Conservation (phyloP, 1,140 invertebrate genomes). For the Lucilia sericata region DNA sequence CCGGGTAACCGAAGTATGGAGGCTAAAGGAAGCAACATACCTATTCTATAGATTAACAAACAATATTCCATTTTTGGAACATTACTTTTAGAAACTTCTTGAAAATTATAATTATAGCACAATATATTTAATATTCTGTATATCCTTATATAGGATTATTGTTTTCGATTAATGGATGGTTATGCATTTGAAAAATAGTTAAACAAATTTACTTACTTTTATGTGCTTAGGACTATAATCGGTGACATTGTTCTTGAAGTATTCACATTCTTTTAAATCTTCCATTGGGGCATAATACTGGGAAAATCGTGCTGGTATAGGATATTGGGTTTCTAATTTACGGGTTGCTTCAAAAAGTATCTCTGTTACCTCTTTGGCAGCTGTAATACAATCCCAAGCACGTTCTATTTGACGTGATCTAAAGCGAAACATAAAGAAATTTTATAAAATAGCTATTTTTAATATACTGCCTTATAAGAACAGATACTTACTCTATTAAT, state of each 20-base stretch:
- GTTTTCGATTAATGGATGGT: no score
- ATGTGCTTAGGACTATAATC: slow-evolving; percentile 66
- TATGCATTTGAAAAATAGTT: no score
- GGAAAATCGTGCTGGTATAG: slow-evolving; percentile 56
- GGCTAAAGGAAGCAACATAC: no score
- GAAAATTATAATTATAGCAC: no score
- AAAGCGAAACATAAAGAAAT: not conserved
- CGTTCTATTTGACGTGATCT: slow-evolving; percentile 66
- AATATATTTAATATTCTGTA: no score
- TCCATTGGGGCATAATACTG: slow-evolving; percentile 64
- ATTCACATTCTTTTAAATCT: slow-evolving; percentile 64
- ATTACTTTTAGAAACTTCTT: no score
- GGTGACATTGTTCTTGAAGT: slow-evolving; percentile 66
- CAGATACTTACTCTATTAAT: slow-evolving; percentile 59
- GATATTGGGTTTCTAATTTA: slow-evolving; percentile 61
- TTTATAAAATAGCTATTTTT: not conserved
- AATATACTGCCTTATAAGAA: not conserved
- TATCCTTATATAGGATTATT: no score
- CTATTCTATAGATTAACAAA: no score
- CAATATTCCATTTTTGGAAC: no score
- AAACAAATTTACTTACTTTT: slow-evolving; percentile 52
- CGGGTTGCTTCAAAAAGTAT: slow-evolving; percentile 65
- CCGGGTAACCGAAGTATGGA: no score
- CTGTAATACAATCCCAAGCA: slow-evolving; percentile 66
- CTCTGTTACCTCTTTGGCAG: slow-evolving; percentile 64